Evolutionary conservation across 1,140 invertebrate genomes (phyloP).

Genomic region (Orius insidiosus): DNA sequence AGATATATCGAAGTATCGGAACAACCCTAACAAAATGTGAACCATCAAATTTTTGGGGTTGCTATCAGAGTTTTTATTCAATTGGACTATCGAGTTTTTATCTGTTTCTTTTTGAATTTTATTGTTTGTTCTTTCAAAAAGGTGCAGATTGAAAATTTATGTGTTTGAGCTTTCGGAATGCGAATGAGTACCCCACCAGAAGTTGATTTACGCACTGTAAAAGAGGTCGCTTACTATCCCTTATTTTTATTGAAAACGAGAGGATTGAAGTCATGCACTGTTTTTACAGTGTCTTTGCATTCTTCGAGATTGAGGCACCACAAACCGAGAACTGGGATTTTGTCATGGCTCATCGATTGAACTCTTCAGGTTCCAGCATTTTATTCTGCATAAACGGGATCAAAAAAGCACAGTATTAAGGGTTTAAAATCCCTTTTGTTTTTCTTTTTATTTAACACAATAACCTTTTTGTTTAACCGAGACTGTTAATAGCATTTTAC

Average conservation of each 20-base stretch:
- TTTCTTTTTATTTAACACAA: too few relatives aligned
- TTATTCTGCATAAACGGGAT: too few relatives aligned
- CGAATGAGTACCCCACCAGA: background rate
- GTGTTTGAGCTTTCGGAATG: background rate
- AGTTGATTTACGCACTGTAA: slow-evolving; percentile 1
- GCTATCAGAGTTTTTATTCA: too few relatives aligned
- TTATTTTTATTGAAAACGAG: slow-evolving; percentile 11
- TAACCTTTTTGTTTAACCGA: too few relatives aligned
- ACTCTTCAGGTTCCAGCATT: slow-evolving; percentile 18
- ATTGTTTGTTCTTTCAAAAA: background rate
- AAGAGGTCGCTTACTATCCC: slow-evolving; percentile 12
- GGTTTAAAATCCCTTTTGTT: too few relatives aligned
- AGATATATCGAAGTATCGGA: too few relatives aligned
- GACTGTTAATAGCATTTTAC: too few relatives aligned
- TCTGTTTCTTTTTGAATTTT: background rate
- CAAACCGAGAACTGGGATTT: slow-evolving; percentile 31
- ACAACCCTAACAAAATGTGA: too few relatives aligned
- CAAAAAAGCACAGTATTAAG: too few relatives aligned
- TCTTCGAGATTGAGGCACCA: slow-evolving; percentile 69
- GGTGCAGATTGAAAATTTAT: background rate
- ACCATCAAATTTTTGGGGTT: too few relatives aligned
- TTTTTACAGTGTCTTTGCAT: slow-evolving; percentile 56
- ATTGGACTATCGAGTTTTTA: too few relatives aligned
- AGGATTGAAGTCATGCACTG: slow-evolving; percentile 12
- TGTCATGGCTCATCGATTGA: slow-evolving; percentile 69